Percentiles rank a stretch among this genome's conserved stretches.
Conservation (phyloP, 1,140 invertebrate genomes). For the Carcinoscorpius rotundicauda region DNA sequence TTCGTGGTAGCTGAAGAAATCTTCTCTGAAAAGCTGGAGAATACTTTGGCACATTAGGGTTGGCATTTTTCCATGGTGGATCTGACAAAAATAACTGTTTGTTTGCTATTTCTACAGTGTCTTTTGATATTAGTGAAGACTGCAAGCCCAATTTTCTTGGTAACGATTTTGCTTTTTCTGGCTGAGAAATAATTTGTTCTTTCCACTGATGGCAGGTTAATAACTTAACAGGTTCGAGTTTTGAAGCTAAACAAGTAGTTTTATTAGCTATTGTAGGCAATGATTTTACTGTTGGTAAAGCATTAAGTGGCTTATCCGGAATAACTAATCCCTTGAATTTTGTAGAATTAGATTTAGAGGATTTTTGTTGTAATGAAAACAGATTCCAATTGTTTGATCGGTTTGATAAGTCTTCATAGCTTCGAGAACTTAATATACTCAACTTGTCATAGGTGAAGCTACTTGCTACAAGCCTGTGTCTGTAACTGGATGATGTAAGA, state of each 20-base stretch:
- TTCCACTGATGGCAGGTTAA: too few species aligned
- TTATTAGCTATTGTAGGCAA: constrained; percentile 67
- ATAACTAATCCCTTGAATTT: constrained; percentile 73
- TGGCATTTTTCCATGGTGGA: constrained; percentile 13
- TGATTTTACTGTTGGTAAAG: constrained; percentile 23
- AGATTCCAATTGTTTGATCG: constrained; percentile 1
- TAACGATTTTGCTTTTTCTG: constrained; percentile 7
- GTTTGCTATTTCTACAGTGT: too few species aligned
- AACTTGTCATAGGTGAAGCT: too few species aligned
- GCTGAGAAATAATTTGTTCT: too few species aligned
- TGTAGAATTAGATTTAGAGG: constrained; percentile 23
- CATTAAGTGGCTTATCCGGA: constrained; percentile 43
- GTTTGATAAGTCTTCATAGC: constrained; percentile 18
- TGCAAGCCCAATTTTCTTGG: constrained; percentile 13
- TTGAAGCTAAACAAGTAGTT: constrained; percentile 31
- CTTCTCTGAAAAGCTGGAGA: constrained; percentile 69
- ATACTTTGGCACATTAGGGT: constrained; percentile 50
- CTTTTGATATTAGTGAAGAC: too few species aligned
- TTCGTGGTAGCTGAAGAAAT: constrained; percentile 38
- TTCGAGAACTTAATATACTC: too few species aligned
- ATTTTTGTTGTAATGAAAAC: not conserved
- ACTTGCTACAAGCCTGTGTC: too few species aligned
- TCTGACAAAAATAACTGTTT: constrained; percentile 1
- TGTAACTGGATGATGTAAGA: too few species aligned
- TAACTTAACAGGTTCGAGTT: constrained; percentile 31